These are phyloP conservation scores for Drosophila miranda DNA, from an alignment of 1,140 invertebrate species.

Conservation along the genomic window DNA sequence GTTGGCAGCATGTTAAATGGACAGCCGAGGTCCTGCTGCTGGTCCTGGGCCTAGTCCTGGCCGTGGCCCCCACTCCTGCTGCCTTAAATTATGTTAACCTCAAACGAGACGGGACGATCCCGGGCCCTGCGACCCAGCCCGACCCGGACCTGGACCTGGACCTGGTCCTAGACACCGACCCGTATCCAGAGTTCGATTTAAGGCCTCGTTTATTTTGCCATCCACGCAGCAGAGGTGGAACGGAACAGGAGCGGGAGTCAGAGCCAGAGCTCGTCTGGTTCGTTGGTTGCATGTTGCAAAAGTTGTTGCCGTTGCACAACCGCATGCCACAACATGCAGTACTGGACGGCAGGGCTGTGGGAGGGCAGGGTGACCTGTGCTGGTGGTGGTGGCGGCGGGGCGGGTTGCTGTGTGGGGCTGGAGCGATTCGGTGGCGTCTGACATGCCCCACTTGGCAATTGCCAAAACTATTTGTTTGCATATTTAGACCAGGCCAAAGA, in stretches of 20 bases:
- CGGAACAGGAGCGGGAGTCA: constrained; percentile 4
- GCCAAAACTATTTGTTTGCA: constrained; percentile 81
- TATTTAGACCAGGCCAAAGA: constrained; percentile 73
- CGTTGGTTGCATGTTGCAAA: constrained; percentile 74
- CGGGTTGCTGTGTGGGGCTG: too few species aligned
- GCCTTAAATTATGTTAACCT: constrained; percentile 81
- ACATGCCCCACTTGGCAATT: constrained; percentile 80
- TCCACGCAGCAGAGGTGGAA: constrained; percentile 32
- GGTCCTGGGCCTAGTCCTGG: not conserved
- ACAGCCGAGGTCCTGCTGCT: constrained; percentile 43
- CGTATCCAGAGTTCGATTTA: constrained; percentile 79
- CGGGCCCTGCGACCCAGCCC: constrained; percentile 20
- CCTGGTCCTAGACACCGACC: constrained; percentile 7
- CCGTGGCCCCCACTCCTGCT: constrained; percentile 9
- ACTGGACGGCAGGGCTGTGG: constrained; percentile 23
- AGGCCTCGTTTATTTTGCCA: constrained; percentile 78
- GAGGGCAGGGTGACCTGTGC: constrained; percentile 1
- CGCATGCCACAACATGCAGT: constrained; percentile 76
- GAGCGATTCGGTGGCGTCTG: constrained; percentile 19
- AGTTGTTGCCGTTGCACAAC: constrained; percentile 76
- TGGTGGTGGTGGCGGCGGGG: not conserved
- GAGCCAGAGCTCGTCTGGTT: constrained; percentile 46
- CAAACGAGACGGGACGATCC: constrained; percentile 67
- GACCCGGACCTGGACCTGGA: not conserved
- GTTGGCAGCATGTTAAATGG: constrained; percentile 76